phyloP scores from a whole-genome alignment of 2,797 vertebrate species.

The Muscicapa striata region DNA sequence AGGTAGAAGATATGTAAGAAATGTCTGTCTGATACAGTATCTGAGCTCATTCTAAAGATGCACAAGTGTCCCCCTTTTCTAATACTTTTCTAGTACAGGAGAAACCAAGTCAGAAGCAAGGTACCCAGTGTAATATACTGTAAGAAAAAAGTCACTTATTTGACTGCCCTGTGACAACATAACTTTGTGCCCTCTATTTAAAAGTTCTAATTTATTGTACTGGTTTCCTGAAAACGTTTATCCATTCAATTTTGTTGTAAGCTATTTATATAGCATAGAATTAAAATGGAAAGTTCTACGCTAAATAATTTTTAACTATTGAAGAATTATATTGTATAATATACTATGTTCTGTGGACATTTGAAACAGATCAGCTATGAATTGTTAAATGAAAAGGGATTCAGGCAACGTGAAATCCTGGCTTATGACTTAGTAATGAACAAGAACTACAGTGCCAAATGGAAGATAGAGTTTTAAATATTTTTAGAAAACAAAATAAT shows the following conservation, averaged over 20 bases:
- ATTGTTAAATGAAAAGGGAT: slow-evolving; percentile 57
- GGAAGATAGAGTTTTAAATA: slow-evolving; percentile 59
- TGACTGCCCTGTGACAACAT: slow-evolving; percentile 49
- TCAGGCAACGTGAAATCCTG: slow-evolving; percentile 59
- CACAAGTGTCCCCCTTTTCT: background rate
- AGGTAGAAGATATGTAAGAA: slow-evolving; percentile 59
- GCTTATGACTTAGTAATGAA: slow-evolving; percentile 40
- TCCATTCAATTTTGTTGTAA: slow-evolving; percentile 55
- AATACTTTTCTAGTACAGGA: slow-evolving; percentile 34
- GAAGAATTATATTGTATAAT: slow-evolving; percentile 66
- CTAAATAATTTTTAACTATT: slow-evolving; percentile 51
- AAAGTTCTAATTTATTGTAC: slow-evolving; percentile 64
- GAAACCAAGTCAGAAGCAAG: slow-evolving; percentile 54
- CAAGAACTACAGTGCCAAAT: slow-evolving; percentile 59
- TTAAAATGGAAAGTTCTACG: slow-evolving; percentile 57
- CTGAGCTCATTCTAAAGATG: slow-evolving; percentile 62
- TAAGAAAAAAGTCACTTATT: slow-evolving; percentile 40
- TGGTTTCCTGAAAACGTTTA: slow-evolving; percentile 66
- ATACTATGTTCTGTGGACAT: slow-evolving; percentile 46
- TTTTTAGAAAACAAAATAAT: slow-evolving; percentile 55
- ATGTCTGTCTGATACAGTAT: slow-evolving; percentile 64
- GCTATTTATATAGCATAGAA: slow-evolving; percentile 62
- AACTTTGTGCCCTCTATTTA: slow-evolving; percentile 61
- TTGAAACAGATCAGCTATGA: slow-evolving; percentile 58
- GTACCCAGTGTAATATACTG: slow-evolving; percentile 53